Conservation (phyloP, 2,888 invertebrate genomes). For the Hedya salicella region DNA sequence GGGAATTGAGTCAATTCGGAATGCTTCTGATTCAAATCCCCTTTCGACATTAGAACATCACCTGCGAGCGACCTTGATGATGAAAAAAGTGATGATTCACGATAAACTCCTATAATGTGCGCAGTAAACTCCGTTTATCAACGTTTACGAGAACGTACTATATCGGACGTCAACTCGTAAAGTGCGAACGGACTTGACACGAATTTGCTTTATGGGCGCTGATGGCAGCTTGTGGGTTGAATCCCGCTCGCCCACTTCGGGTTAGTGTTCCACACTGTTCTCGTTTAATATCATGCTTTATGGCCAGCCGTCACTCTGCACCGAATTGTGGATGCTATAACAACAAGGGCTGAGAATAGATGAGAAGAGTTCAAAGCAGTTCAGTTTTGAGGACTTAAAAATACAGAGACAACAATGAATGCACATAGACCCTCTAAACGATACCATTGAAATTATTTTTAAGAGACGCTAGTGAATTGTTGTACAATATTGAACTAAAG, state of each 20-base stretch:
- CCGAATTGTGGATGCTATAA: constrained; percentile 9
- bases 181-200: constrained; percentile 54
- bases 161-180: constrained; percentile 32
- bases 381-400: too few species aligned
- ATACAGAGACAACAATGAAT: too few species aligned
- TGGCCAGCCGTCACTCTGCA: constrained; percentile 3
- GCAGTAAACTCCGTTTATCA: constrained; percentile 11
- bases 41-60: too few species aligned
- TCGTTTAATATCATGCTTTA: constrained; percentile 31
- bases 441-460: too few species aligned
- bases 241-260: constrained; percentile 56
- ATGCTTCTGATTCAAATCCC: too few species aligned
- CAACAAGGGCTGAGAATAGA: background rate
- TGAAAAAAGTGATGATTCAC: background rate
- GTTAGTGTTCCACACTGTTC: constrained; percentile 28
- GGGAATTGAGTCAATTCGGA: too few species aligned
- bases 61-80: too few species aligned
- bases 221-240: constrained; percentile 52
- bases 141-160: constrained; percentile 6
- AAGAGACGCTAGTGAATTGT: too few species aligned
- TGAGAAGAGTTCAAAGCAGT: background rate
- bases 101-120: background rate
- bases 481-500: too few species aligned
- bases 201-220: constrained; percentile 59
- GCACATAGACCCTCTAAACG: too few species aligned